A percentile compares a stretch with the other conserved stretches of the same genome.
Conservation (phyloP, 2,113 vertebrate species). For the Atractosteus spatula region DNA sequence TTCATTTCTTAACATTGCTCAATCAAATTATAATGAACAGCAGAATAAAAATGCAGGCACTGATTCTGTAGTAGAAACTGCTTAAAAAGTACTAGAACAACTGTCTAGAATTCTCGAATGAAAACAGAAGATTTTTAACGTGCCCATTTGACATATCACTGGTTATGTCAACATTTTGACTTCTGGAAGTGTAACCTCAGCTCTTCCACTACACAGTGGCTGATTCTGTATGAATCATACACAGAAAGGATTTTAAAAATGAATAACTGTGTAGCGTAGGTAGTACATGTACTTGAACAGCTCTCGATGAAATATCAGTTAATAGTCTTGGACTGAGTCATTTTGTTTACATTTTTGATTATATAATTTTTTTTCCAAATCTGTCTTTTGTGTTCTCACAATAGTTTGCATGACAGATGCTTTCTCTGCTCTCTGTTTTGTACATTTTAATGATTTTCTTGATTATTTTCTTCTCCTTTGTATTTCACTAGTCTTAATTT, state of each 20-base stretch:
- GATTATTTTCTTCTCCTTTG: neutral
- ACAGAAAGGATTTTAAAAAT: neutral
- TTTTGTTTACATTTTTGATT: neutral
- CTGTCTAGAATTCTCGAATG: too few species aligned
- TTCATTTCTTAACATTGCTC: neutral
- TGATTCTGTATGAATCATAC: neutral
- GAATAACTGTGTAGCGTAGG: neutral
- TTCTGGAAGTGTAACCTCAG: too few species aligned
- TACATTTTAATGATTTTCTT: slow-evolving; percentile 7
- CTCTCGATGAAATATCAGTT: neutral
- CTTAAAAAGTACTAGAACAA: too few species aligned
- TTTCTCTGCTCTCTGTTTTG: neutral
- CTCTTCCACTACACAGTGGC: slow-evolving; percentile 30
- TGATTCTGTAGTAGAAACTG: too few species aligned
- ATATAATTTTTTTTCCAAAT: neutral
- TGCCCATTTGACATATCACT: too few species aligned
- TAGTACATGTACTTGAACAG: neutral
- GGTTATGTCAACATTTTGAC: too few species aligned
- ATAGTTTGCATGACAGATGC: slow-evolving; percentile 4
- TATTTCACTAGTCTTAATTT: neutral
- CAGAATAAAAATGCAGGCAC: neutral
- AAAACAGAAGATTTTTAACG: too few species aligned
- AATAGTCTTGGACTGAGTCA: slow-evolving; percentile 1
- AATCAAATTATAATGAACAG: neutral
- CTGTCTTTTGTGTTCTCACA: slow-evolving; percentile 10